A percentile compares a stretch with the other conserved stretches of the same genome.
phyloP scores from a whole-genome alignment of 2,797 vertebrate species.

The Gallirallus australis region DNA sequence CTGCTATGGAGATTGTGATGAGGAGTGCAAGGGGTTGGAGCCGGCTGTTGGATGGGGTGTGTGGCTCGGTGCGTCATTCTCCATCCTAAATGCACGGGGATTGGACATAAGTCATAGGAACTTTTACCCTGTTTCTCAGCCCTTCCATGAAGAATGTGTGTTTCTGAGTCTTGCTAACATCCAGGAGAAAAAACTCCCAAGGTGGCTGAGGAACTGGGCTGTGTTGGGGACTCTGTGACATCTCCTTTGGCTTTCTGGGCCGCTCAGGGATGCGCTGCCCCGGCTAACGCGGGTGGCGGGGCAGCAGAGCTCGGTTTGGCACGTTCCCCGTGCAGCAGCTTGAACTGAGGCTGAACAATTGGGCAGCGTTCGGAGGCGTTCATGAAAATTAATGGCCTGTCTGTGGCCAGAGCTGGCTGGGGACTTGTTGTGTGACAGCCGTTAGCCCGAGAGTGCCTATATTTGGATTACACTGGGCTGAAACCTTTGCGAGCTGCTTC shows the following conservation, averaged over 20 bases:
- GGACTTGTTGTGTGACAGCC: neutral
- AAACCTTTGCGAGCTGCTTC: neutral
- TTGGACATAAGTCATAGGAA: neutral
- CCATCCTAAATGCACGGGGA: accelerated
- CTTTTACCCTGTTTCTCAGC: neutral
- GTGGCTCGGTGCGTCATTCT: accelerated
- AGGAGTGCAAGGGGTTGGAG: accelerated
- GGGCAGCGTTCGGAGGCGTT: neutral
- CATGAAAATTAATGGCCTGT: neutral
- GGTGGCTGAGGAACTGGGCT: neutral
- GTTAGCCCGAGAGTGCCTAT: neutral
- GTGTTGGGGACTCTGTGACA: neutral
- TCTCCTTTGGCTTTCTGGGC: neutral
- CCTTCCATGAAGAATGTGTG: neutral
- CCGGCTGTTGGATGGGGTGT: neutral
- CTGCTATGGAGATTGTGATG: neutral
- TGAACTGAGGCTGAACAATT: neutral
- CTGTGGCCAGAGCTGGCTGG: neutral
- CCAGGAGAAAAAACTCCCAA: neutral
- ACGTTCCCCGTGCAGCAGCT: neutral
- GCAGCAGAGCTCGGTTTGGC: neutral
- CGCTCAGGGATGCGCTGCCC: neutral
- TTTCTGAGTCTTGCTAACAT: neutral
- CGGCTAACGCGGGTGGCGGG: accelerated
- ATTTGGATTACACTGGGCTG: neutral